Percentiles rank a stretch among this genome's conserved stretches.
These are phyloP conservation scores for Poecilia velifera DNA, from an alignment of 2,797 vertebrate species.

Conservation along the genomic window DNA sequence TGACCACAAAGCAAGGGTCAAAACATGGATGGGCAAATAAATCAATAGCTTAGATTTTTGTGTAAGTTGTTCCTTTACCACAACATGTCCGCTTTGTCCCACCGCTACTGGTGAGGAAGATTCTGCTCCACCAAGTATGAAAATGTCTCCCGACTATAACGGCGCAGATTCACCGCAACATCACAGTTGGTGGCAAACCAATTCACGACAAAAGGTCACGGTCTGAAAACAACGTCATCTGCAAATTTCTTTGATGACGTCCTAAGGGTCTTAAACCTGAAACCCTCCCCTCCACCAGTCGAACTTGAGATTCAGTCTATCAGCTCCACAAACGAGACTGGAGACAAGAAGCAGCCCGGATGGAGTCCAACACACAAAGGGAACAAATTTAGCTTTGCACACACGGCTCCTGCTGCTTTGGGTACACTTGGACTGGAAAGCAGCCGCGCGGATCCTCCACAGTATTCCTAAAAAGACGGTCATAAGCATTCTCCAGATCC, in stretches of 20 bases:
- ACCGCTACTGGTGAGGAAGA: background rate
- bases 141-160: background rate
- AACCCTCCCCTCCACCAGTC: background rate
- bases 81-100: background rate
- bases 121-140: background rate
- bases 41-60: background rate
- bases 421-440: background rate
- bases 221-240: background rate
- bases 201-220: background rate
- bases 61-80: background rate
- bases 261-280: background rate
- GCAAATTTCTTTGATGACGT: background rate
- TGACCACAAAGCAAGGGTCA: background rate
- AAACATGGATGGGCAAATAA: background rate
- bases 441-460: background rate
- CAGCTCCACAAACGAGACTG: background rate
- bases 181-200: background rate
- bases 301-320: background rate
- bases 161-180: background rate
- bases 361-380: background rate
- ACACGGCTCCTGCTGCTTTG: background rate
- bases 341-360: background rate
- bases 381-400: background rate
- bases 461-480: background rate
- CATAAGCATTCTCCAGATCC: background rate